These are phyloP conservation scores for Myopa testacea DNA, from an alignment of 2,888 invertebrate genomes.

Conservation along the genomic window DNA sequence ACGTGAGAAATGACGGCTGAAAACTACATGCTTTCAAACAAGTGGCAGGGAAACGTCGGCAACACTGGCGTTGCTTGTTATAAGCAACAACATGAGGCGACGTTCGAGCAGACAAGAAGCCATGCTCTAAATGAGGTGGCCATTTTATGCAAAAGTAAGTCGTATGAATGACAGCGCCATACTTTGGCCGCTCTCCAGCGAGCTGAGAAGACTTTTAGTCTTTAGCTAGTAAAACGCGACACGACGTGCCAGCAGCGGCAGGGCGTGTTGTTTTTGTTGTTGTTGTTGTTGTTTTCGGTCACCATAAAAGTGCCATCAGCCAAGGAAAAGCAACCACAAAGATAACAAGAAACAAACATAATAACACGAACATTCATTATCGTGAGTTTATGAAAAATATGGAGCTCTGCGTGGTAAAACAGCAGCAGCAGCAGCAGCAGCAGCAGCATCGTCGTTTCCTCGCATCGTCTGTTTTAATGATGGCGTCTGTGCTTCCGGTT, in stretches of 20 bases:
- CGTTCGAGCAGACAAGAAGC: background rate
- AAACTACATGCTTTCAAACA: background rate
- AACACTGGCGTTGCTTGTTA: background rate
- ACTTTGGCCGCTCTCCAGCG: background rate
- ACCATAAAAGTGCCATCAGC: background rate
- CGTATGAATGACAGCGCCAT: background rate
- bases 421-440: background rate
- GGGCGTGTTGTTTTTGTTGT: background rate
- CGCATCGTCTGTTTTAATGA: conserved; percentile 15
- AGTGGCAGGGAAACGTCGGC: background rate
- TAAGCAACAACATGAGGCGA: background rate
- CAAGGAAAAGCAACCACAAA: background rate
- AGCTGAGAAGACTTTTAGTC: too few relatives aligned
- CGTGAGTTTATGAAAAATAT: too few relatives aligned
- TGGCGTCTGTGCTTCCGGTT: background rate
- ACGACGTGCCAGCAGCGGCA: too few relatives aligned
- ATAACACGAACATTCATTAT: too few relatives aligned
- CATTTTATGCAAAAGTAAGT: too few relatives aligned
- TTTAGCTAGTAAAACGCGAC: background rate
- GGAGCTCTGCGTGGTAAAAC: background rate
- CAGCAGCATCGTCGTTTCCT: background rate
- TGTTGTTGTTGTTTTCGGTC: background rate
- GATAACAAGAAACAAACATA: background rate
- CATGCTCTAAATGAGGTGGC: background rate
- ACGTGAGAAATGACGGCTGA: background rate